These are phyloP conservation scores for Hassar affinis DNA, from an alignment of 2,113 vertebrate genomes.

Conservation along the genomic window DNA sequence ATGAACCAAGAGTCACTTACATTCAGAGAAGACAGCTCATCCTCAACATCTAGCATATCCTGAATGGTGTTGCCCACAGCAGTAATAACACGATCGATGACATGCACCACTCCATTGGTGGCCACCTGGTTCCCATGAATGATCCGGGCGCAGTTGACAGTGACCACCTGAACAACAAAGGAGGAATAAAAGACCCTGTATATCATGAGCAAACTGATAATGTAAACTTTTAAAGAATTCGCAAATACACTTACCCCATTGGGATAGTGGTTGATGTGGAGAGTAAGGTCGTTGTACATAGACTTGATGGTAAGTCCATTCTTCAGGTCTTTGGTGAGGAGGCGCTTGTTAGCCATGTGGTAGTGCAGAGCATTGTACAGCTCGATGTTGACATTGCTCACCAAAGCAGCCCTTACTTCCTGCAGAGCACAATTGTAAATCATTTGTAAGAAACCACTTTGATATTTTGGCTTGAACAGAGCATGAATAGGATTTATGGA, in stretches of 20 bases:
- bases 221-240: conserved; percentile 1
- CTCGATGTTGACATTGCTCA: conserved; percentile 95
- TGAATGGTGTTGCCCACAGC: conserved; percentile 82
- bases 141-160: conserved; percentile 93
- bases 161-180: conserved; percentile 82
- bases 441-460: background rate
- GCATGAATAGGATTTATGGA: background rate
- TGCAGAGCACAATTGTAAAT: conserved; percentile 54
- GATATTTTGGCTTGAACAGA: background rate
- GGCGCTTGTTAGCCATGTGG: conserved; percentile 90
- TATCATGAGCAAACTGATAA: background rate
- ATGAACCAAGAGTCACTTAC: conserved; percentile 64
- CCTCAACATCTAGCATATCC: conserved; percentile 80
- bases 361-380: conserved; percentile 91
- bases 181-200: too few relatives aligned
- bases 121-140: conserved; percentile 94
- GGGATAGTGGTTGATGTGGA: conserved; percentile 91
- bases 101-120: conserved; percentile 95
- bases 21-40: conserved; percentile 84
- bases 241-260: conserved; percentile 85
- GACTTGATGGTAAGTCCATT: conserved; percentile 83
- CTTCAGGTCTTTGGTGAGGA: conserved; percentile 93
- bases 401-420: conserved; percentile 78
- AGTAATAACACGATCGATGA: conserved; percentile 90
- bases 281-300: conserved; percentile 86